Base-by-base conservation (phyloP, 2,113 vertebrate species). In the Ceyx melanurus region DNA sequence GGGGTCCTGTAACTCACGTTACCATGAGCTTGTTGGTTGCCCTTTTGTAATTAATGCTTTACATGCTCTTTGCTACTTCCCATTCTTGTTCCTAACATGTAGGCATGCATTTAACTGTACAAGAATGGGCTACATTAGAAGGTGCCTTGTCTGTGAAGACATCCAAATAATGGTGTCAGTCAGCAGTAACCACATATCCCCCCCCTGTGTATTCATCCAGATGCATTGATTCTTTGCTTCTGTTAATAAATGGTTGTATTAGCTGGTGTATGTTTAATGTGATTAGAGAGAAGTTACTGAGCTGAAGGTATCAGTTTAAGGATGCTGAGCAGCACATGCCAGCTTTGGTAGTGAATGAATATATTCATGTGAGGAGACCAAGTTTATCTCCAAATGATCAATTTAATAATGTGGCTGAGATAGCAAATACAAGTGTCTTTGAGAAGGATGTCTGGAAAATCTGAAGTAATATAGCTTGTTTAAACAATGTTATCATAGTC, bases 251-350 rank as follows among this genome's bases (percentile, higher is more conserved):
- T 54, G 42, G 10, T 70, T 73, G 18, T 16, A 11, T 80, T 77
- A 90, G 54, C 51, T 78, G 46, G 61, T 72, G 53, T 75, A 20
- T 13, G 17, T 90, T 93, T 89, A 86, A 89, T 67, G 61, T 10
- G 70, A 93, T 94, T 89, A 88, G 76, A 84, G 40, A 1, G 2
- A 92, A 51, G 61, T 74, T 83, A 61, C 77, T 93, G 73, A 89
- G 73, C 70, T 64, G 81, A 67, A 84, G 51, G n/a, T 67, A 51
- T 51, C 43, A 9, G 70, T 74, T 88, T 81, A 90, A 82, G 20
- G 61, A 67, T 64, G 31, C 68, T 86, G 61, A 80, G 61, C 76
- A 77, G 79, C 67, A 61, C 2, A 1, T 54, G 35, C 23, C 75
- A 70, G 68, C 61, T 53, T 64, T 83, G 61, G 33, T 56, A 78